Evolutionary conservation across 2,113 vertebrate species (phyloP).

Genomic region (Heterotilapia buettikoferi): DNA sequence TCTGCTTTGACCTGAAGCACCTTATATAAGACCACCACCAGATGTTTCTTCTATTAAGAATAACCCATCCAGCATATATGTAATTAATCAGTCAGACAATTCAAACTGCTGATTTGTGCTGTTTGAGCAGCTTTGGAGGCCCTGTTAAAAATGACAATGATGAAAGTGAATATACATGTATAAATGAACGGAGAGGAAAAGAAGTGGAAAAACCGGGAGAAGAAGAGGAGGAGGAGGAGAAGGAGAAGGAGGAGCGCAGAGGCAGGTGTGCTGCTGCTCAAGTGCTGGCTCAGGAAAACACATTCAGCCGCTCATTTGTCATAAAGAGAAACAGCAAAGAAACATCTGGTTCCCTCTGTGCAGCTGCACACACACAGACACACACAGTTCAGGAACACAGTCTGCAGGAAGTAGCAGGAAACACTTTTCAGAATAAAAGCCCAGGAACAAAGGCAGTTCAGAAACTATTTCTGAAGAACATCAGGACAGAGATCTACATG

Average conservation of each 20-base stretch:
- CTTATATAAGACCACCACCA: background rate
- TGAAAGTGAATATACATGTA: background rate
- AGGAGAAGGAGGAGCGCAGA: background rate
- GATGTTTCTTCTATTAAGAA: background rate
- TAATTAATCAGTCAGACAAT: background rate
- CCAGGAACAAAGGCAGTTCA: background rate
- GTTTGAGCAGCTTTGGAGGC: background rate
- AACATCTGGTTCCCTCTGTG: conserved; percentile 27
- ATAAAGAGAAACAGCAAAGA: conserved; percentile 11
- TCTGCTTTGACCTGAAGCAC: background rate
- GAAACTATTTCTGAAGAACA: background rate
- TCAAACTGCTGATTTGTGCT: background rate
- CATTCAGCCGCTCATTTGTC: conserved; percentile 49
- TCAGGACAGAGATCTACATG: background rate
- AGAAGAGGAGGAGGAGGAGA: background rate
- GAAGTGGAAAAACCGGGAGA: background rate
- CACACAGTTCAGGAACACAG: background rate
- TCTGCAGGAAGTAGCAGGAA: background rate
- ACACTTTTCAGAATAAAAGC: background rate
- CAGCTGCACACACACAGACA: background rate
- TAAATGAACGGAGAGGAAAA: background rate
- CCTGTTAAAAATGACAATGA: background rate
- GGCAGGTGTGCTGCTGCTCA: conserved; percentile 34
- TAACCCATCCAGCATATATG: background rate
- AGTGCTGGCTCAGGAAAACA: conserved; percentile 46